Evolutionary conservation across 2,888 invertebrate genomes (phyloP).

Genomic region (Macropis europaea): DNA sequence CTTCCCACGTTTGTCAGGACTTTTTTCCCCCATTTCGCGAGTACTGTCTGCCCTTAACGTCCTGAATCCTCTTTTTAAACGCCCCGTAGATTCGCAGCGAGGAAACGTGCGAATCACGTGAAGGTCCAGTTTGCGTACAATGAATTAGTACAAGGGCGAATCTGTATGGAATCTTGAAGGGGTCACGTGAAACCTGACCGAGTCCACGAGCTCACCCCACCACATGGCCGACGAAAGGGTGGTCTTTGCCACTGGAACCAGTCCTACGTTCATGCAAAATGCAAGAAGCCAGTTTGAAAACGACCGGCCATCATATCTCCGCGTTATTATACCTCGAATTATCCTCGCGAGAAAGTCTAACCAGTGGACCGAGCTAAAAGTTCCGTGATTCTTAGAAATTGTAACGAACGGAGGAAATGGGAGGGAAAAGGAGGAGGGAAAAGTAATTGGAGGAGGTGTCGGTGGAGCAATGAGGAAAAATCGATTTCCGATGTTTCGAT

Average conservation of each 20-base stretch:
- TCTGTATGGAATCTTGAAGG: slow-evolving; percentile 54
- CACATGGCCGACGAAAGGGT: slow-evolving; percentile 70
- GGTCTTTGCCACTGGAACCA: slow-evolving; percentile 63
- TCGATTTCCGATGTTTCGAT: slow-evolving; percentile 23
- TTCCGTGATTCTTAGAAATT: background rate
- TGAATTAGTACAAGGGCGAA: slow-evolving; percentile 37
- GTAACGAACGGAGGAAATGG: background rate
- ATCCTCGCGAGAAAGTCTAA: slow-evolving; percentile 16
- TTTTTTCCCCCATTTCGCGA: no score
- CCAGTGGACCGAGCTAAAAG: slow-evolving; percentile 19
- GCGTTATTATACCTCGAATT: slow-evolving; percentile 55
- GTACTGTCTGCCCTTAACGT: no score
- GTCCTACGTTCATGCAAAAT: slow-evolving; percentile 73
- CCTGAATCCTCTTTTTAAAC: no score
- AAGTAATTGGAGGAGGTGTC: slow-evolving; percentile 8
- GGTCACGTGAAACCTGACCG: slow-evolving; percentile 63
- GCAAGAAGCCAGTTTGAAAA: slow-evolving; percentile 74
- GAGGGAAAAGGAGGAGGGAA: background rate
- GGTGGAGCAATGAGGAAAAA: slow-evolving; percentile 5
- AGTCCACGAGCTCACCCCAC: slow-evolving; percentile 68
- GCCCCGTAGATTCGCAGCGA: background rate
- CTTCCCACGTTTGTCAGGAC: no score
- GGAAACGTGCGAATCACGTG: background rate
- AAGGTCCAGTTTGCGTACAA: slow-evolving; percentile 43
- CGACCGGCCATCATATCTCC: slow-evolving; percentile 71